A percentile compares a stretch with the other conserved stretches of the same genome.
Conservation (phyloP, 1,140 invertebrate genomes). For the Platyscapa corneri region DNA sequence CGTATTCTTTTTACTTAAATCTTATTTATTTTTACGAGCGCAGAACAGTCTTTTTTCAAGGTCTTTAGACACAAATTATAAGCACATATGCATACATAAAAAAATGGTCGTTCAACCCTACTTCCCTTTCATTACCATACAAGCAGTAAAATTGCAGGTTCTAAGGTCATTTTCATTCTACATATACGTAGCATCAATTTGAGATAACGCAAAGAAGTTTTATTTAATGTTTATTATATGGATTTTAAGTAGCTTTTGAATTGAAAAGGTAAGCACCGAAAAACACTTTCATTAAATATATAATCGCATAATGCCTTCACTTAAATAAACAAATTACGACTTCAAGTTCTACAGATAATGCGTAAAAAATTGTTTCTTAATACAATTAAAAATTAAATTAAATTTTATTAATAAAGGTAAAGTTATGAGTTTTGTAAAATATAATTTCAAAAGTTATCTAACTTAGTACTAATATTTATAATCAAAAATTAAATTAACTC, state of each 20-base stretch:
- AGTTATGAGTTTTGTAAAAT: not conserved
- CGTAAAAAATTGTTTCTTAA: not conserved
- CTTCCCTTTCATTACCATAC: not conserved
- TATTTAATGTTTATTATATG: not conserved
- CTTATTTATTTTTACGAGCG: not conserved
- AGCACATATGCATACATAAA: not conserved
- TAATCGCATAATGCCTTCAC: not conserved
- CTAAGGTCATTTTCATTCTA: constrained; percentile 18
- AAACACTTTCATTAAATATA: constrained; percentile 3
- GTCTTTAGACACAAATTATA: not conserved
- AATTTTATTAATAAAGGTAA: not conserved
- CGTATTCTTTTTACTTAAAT: not conserved
- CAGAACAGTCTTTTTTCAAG: not conserved
- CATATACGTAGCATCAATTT: not conserved
- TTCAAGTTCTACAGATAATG: not conserved
- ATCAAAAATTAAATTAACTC: not conserved
- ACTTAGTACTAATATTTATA: not conserved
- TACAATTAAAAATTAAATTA: constrained; percentile 15
- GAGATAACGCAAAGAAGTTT: not conserved
- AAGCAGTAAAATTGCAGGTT: constrained; percentile 9
- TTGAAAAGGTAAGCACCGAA: not conserved
- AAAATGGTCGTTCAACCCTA: constrained; percentile 9
- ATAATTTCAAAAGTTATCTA: not conserved
- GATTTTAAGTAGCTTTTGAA: not conserved
- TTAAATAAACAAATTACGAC: not conserved